Conservation (phyloP, 2,888 invertebrate genomes). For the Campoplex capitator region DNA sequence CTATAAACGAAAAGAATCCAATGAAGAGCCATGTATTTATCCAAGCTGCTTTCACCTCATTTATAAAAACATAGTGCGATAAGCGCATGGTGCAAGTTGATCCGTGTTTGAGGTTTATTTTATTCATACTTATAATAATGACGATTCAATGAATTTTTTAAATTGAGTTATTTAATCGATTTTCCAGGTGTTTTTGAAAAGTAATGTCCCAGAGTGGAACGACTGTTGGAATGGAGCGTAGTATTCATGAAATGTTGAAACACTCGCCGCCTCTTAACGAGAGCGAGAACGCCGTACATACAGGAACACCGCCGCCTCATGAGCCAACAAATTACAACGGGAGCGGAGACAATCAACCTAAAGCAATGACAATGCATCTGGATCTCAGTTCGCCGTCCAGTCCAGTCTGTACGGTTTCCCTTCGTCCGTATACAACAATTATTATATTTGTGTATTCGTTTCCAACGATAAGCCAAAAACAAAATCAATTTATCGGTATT, state of each 20-base stretch:
- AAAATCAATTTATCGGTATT: slow-evolving; percentile 10
- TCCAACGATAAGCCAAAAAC: not conserved
- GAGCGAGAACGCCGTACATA: slow-evolving; percentile 90
- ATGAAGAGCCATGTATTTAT: not conserved
- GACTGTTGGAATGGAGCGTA: slow-evolving; percentile 86
- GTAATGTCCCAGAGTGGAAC: slow-evolving; percentile 58
- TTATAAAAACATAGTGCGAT: not conserved
- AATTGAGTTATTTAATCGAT: not conserved
- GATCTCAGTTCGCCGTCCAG: slow-evolving; percentile 89
- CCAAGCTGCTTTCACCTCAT: not conserved
- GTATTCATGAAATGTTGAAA: slow-evolving; percentile 94
- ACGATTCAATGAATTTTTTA: not conserved
- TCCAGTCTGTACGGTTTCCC: slow-evolving; percentile 77
- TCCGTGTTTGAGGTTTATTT: not conserved
- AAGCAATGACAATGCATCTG: slow-evolving; percentile 88
- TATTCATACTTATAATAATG: not conserved
- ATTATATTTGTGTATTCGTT: slow-evolving; percentile 4
- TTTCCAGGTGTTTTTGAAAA: slow-evolving; percentile 33
- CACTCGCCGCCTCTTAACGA: slow-evolving; percentile 92
- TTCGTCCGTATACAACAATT: slow-evolving; percentile 67
- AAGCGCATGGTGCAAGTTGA: not conserved
- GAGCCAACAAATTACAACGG: slow-evolving; percentile 78
- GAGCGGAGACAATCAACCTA: slow-evolving; percentile 85
- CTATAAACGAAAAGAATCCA: no score
- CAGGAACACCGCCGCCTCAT: slow-evolving; percentile 89